Conservation (phyloP, 1,140 invertebrate genomes). For the Prorops nasuta region DNA sequence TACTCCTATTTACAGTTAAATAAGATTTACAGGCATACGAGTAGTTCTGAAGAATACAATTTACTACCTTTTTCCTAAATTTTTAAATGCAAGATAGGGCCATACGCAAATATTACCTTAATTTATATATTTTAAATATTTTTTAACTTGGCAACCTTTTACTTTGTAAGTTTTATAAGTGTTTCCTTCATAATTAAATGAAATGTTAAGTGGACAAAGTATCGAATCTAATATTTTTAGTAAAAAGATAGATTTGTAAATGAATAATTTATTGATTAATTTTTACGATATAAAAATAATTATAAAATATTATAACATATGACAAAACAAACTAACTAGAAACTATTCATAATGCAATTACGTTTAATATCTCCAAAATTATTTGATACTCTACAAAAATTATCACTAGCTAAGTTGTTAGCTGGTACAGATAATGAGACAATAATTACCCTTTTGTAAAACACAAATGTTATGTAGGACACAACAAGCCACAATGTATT, state of each 20-base stretch:
- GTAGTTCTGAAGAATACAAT: too few relatives aligned
- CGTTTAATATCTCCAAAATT: conserved; percentile 1
- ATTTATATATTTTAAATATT: too few relatives aligned
- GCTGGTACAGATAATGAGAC: not conserved
- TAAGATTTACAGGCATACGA: too few relatives aligned
- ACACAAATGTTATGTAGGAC: conserved; percentile 14
- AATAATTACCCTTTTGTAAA: conserved; percentile 6
- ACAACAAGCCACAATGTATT: conserved; percentile 16
- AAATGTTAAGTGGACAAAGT: too few relatives aligned
- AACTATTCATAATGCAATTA: conserved; percentile 5
- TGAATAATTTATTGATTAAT: not conserved
- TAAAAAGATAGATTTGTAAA: not conserved
- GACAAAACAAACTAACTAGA: not conserved
- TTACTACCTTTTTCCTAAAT: too few relatives aligned
- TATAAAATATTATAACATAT: not conserved
- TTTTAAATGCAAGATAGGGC: too few relatives aligned
- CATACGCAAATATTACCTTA: too few relatives aligned
- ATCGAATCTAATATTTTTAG: too few relatives aligned
- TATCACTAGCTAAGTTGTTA: conserved; percentile 1
- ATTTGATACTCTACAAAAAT: not conserved
- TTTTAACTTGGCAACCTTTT: too few relatives aligned
- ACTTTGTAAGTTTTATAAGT: too few relatives aligned
- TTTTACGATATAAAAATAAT: not conserved
- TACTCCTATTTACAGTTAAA: too few relatives aligned
- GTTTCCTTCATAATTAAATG: too few relatives aligned